These are phyloP conservation scores for Paragorgia papillata DNA, from an alignment of 92 coral and sea anemone genomes.

Conservation along the genomic window DNA sequence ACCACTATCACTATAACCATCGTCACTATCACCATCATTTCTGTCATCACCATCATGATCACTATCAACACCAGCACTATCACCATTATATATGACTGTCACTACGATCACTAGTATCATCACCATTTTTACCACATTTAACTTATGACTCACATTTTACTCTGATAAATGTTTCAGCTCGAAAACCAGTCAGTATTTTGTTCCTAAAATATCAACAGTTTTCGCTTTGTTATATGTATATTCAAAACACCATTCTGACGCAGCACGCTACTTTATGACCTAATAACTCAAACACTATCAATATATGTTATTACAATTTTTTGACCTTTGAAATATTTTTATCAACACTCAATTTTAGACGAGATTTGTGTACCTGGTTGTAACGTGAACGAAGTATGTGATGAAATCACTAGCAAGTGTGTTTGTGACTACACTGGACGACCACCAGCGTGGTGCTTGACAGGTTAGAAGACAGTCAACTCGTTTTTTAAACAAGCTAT, in stretches of 20 bases:
- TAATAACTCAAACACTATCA: too few species aligned
- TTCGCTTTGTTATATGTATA: too few species aligned
- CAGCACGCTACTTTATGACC: too few species aligned
- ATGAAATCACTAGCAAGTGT: slow-evolving; percentile 26
- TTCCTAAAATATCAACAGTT: too few species aligned
- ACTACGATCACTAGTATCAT: not conserved
- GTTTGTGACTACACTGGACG: slow-evolving; percentile 14
- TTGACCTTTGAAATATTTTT: too few species aligned
- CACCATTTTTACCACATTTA: not conserved
- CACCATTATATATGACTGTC: not conserved
- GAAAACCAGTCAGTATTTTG: too few species aligned
- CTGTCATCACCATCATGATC: not conserved
- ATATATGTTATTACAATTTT: too few species aligned
- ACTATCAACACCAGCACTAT: not conserved
- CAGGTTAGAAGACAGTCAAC: slow-evolving; percentile 26
- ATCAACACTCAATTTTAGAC: not conserved
- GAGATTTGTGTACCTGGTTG: slow-evolving; percentile 41
- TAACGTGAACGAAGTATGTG: slow-evolving; percentile 58
- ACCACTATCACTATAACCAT: not conserved
- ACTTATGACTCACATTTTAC: too few species aligned
- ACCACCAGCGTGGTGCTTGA: slow-evolving; percentile 30
- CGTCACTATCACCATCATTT: not conserved
- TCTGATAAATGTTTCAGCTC: too few species aligned
- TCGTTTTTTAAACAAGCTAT: too few species aligned
- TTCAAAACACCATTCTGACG: too few species aligned